Conservation (phyloP, 2,888 invertebrate genomes). For the Parthenolecanium corni region DNA sequence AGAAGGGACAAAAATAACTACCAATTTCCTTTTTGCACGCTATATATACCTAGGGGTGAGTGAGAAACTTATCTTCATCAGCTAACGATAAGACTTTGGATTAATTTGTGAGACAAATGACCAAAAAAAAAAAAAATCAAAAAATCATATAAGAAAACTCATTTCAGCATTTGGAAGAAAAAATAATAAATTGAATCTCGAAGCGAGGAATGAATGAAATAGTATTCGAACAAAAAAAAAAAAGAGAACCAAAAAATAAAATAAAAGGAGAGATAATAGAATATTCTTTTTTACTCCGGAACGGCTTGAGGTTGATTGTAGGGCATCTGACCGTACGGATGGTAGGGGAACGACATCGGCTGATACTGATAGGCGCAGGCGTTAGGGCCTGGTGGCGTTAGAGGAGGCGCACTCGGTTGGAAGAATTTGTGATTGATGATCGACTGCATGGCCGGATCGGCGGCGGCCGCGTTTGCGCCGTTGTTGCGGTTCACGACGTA, state of each 20-base stretch:
- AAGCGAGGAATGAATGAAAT: constrained; percentile 22
- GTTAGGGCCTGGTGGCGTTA: constrained; percentile 49
- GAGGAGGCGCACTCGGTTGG: constrained; percentile 51
- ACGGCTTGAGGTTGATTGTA: constrained; percentile 24
- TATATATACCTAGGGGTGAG: too few relatives aligned
- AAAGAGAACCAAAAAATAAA: too few relatives aligned
- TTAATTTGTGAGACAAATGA: too few relatives aligned
- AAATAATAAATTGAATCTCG: too few relatives aligned
- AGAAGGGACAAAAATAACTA: neutral
- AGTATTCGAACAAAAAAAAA: neutral
- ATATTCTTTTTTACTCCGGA: constrained; percentile 17
- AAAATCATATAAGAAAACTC: too few relatives aligned
- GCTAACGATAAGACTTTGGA: too few relatives aligned
- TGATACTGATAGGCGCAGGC: constrained; percentile 45
- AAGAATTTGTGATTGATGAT: constrained; percentile 61
- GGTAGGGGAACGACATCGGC: constrained; percentile 19
- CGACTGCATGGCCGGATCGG: constrained; percentile 44
- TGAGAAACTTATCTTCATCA: too few relatives aligned
- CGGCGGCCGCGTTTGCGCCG: constrained; percentile 32
- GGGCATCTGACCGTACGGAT: constrained; percentile 20
- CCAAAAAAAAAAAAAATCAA: too few relatives aligned
- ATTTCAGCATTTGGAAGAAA: too few relatives aligned
- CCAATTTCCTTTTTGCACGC: too few relatives aligned
- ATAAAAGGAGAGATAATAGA: too few relatives aligned
- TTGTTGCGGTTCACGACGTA: constrained; percentile 41